phyloP scores from a whole-genome alignment of 2,888 invertebrate species.

The Blastobasis adustella region DNA sequence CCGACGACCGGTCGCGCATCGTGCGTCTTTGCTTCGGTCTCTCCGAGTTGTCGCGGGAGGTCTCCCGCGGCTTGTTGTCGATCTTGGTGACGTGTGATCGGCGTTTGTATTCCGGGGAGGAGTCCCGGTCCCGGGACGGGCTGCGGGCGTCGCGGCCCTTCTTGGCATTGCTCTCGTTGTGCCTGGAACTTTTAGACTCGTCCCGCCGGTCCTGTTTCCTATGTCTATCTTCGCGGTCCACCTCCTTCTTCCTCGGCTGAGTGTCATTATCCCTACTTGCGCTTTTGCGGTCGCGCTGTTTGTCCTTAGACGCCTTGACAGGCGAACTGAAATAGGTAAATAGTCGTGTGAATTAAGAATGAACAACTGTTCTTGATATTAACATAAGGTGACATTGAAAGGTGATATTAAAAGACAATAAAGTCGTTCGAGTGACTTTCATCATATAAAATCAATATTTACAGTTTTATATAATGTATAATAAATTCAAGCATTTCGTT shows the following conservation, averaged over 20 bases:
- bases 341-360: too few relatives aligned
- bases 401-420: too few relatives aligned
- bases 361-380: too few relatives aligned
- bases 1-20: slow-evolving; percentile 39
- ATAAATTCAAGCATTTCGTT: too few relatives aligned
- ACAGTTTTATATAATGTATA: background rate
- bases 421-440: too few relatives aligned
- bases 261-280: slow-evolving; percentile 45
- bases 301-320: slow-evolving; percentile 47
- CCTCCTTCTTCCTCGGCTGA: slow-evolving; percentile 51
- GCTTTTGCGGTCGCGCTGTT: slow-evolving; percentile 41
- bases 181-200: slow-evolving; percentile 28
- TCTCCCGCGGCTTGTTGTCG: slow-evolving; percentile 41
- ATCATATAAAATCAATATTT: too few relatives aligned
- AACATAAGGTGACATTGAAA: too few relatives aligned
- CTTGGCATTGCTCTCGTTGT: slow-evolving; percentile 24
- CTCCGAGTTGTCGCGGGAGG: slow-evolving; percentile 33
- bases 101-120: slow-evolving; percentile 42
- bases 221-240: slow-evolving; percentile 50
- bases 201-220: slow-evolving; percentile 58
- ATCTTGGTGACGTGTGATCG: slow-evolving; percentile 52
- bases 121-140: slow-evolving; percentile 28
- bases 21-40: slow-evolving; percentile 31
- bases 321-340: slow-evolving; percentile 48
- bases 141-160: slow-evolving; percentile 41